Base-by-base conservation (phyloP, 2,888 invertebrate genomes). In the Pimpla rufipes region DNA sequence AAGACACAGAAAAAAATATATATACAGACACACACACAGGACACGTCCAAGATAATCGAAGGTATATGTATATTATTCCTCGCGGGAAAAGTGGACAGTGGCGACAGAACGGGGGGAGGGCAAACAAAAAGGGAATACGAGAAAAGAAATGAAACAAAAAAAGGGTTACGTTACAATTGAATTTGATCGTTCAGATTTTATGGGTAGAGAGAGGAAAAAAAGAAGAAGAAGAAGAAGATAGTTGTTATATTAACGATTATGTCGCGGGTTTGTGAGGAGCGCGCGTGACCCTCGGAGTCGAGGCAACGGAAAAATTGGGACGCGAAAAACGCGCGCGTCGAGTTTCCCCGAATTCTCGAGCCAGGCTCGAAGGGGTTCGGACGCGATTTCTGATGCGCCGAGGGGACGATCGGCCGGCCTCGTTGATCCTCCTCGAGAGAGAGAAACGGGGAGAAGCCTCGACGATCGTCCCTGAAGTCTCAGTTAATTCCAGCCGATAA, bases 161-260 rank as follows among this genome's bases (percentile, higher is more conserved):
- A 67, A 89, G 86, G 68, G 89, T 92, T 91, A 91, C 91, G 92
- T 93, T 93, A 89, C 90, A 92, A 93, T 93, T 93, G 93, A 93
- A 93, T 93, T 93, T 93, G 93, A 93, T 93, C 91, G 93, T 93
- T 93, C 92, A 93, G 93, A 93, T 91, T 93, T 93, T 93, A 93
- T 93, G 91, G 90, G 92, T 91, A 91, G 89, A 91, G 91, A 92
- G 42, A 66, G 23, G 10, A n/a, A 47, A n/a, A 76, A 52, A 62
- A 40, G 13, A 40, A 68, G 47, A 47, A 66, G 76, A 79, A 78
- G 80, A 62, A 75, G 64, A 76, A 79, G 82, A 84, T 85, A 86
- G 82, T 87, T 88, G 84, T 83, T 83, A 85, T 90, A 92, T 91
- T 92, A 90, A 91, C 92, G 91, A 92, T 91, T 90, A 90, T 91